Evolutionary conservation across 1,140 invertebrate genomes (phyloP).

Genomic region (Drosophila miranda): DNA sequence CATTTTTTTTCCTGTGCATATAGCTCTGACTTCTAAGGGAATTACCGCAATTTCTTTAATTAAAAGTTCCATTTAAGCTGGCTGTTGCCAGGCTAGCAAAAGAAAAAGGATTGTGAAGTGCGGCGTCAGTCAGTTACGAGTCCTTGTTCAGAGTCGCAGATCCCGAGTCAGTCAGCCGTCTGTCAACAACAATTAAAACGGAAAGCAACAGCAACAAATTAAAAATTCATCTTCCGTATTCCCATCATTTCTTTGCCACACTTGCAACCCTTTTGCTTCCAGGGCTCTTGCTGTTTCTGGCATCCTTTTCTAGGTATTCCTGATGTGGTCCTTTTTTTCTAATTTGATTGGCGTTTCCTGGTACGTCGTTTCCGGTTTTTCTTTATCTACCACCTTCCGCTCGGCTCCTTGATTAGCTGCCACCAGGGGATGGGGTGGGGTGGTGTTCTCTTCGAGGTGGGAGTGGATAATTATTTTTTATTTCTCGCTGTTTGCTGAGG

Average conservation of each 20-base stretch:
- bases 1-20: constrained; percentile 22
- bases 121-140: constrained; percentile 65
- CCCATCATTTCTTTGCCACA: constrained; percentile 42
- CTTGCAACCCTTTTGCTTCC: constrained; percentile 16
- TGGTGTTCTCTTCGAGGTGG: background rate
- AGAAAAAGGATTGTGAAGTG: constrained; percentile 76
- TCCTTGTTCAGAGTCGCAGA: too few species aligned
- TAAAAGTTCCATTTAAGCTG: constrained; percentile 70
- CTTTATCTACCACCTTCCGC: constrained; percentile 49
- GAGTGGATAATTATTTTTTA: constrained; percentile 66
- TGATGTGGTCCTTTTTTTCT: constrained; percentile 44
- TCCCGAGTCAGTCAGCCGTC: constrained; percentile 37
- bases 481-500: constrained; percentile 61
- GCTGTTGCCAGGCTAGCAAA: background rate
- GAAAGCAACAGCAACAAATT: constrained; percentile 77
- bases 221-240: constrained; percentile 79
- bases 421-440: constrained; percentile 30
- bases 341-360: constrained; percentile 71
- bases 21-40: constrained; percentile 53
- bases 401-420: constrained; percentile 48
- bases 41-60: constrained; percentile 82
- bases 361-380: constrained; percentile 57
- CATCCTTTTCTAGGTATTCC: constrained; percentile 27
- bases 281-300: constrained; percentile 9
- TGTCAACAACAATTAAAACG: constrained; percentile 81